Evolutionary conservation across 1,140 invertebrate genomes (phyloP), one percentile per base, ranked within the genome.

Genomic region (Diplogasteroides magnus): DNA sequence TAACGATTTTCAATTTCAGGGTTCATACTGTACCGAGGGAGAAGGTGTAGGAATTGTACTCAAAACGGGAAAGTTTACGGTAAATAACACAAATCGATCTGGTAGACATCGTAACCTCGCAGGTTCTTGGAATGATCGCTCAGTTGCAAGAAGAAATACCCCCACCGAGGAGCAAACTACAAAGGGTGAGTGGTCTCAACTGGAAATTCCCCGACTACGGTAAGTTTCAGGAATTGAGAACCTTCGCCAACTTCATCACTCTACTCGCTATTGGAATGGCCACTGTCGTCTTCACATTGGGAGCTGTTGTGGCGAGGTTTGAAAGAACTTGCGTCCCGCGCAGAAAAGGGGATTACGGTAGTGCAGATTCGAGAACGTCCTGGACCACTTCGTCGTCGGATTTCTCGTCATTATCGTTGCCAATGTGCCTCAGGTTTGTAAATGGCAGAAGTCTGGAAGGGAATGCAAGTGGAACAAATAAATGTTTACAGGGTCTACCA

Each of bases 401-500:
- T 82, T 82, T 32, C 69, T 82, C 13, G 82, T 82, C 15, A 78
- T 82, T 61, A 82, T 82, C 55, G 80, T 82, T 1, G 81, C 80
- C 23, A 82, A 82, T 65, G 80, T 82, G 1, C 80, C 80, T 31
- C 80, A 82, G 64, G 78, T 69, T 6, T 55, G n/a, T n/a, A 55
- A 13, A 55, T 55, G 11, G 11, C 11, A 55, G n/a, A 55, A 55
- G 11, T 55, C 11, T n/a, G 11, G 48, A 11, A 55, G 48, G 11
- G n/a, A 11, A 11, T 13, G 11, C n/a, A 13, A 13, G n/a, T n/a
- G n/a, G n/a, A n/a, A n/a, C n/a, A n/a, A n/a, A 11, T 63, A 3
- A 13, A 11, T 26, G 2, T 11, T 13, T 61, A 31, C 94, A 98
- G 87, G 91, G 96, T 65, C 86, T 99, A 59, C 97, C 97, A 0